These are phyloP conservation scores for Acrobasis repandana DNA, from an alignment of 2,888 invertebrate genomes.

Conservation along the genomic window DNA sequence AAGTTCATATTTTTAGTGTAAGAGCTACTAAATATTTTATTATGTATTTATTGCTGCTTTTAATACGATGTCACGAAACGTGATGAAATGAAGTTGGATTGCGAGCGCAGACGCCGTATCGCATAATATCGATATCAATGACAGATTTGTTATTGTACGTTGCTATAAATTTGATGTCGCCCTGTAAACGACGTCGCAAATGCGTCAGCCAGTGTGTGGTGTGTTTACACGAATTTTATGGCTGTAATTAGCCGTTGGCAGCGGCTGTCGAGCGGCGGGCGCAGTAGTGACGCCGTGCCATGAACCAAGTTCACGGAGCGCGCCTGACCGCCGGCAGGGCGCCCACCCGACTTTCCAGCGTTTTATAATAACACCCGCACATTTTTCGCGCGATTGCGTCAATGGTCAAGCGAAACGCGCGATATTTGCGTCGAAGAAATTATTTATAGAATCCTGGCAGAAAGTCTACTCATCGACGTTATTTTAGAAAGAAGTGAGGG, in stretches of 20 bases:
- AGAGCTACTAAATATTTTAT: neutral
- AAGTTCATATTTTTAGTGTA: neutral
- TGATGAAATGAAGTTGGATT: neutral
- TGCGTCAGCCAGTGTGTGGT: slow-evolving; percentile 46
- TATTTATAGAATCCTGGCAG: slow-evolving; percentile 76
- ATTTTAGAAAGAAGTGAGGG: slow-evolving; percentile 70
- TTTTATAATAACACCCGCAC: slow-evolving; percentile 72
- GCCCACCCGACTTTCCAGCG: slow-evolving; percentile 65
- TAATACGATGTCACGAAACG: neutral
- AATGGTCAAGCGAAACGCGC: slow-evolving; percentile 72
- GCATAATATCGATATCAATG: slow-evolving; percentile 4
- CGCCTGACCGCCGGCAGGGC: slow-evolving; percentile 47
- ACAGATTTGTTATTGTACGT: slow-evolving; percentile 20
- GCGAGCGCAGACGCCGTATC: neutral
- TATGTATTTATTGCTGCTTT: neutral
- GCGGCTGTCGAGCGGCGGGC: slow-evolving; percentile 29
- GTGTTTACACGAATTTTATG: slow-evolving; percentile 62
- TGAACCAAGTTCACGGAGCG: slow-evolving; percentile 69
- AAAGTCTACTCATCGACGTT: slow-evolving; percentile 73
- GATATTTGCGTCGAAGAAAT: slow-evolving; percentile 74
- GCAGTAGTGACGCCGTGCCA: slow-evolving; percentile 33
- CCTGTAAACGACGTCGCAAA: slow-evolving; percentile 31
- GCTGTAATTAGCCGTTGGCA: slow-evolving; percentile 49
- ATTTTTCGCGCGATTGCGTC: slow-evolving; percentile 80
- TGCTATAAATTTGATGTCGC: slow-evolving; percentile 21